A percentile compares a stretch with the other conserved stretches of the same genome.
phyloP scores from a whole-genome alignment of 2,797 vertebrate genomes.

The Naso thynnoides region DNA sequence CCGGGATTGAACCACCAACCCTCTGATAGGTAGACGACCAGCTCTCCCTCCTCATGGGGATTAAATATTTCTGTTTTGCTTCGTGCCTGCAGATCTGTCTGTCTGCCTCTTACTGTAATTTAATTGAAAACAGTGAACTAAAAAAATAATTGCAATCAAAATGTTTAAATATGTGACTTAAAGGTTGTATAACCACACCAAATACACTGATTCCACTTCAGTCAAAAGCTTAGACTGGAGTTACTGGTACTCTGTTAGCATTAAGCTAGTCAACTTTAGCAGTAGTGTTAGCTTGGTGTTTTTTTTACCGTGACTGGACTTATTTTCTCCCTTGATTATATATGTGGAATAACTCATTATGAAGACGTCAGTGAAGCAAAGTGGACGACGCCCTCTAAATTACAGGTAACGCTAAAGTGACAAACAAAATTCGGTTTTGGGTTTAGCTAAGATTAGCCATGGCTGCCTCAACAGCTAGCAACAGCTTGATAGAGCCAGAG shows the following conservation, averaged over 20 bases:
- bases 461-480: neutral
- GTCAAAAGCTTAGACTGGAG: neutral
- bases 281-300: neutral
- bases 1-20: too few species aligned
- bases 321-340: neutral
- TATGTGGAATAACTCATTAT: neutral
- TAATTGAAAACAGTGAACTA: too few species aligned
- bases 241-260: neutral
- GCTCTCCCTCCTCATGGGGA: too few species aligned
- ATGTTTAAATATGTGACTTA: neutral
- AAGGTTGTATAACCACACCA: neutral
- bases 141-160: neutral
- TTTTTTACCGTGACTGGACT: neutral
- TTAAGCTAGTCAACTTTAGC: neutral
- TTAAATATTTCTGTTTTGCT: too few species aligned
- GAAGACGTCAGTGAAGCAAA: neutral
- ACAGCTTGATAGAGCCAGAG: neutral
- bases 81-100: too few species aligned
- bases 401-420: neutral
- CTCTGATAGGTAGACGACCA: too few species aligned
- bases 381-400: neutral
- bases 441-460: neutral
- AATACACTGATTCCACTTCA: neutral
- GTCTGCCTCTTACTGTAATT: too few species aligned
- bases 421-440: neutral